phyloP scores from a whole-genome alignment of 23 tunicate species.

The Styela plicata region DNA sequence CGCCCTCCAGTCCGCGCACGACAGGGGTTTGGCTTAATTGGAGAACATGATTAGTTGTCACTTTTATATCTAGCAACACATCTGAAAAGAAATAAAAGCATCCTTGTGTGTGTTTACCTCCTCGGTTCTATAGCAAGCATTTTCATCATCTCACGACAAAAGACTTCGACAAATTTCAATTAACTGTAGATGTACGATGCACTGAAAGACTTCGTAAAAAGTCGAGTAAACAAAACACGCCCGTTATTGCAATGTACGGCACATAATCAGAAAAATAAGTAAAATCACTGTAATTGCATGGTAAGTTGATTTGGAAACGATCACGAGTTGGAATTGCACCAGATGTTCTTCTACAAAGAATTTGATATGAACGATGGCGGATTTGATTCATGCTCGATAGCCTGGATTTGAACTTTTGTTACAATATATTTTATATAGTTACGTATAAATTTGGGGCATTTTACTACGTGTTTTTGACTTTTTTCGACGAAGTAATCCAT shows the following conservation, averaged over 20 bases:
- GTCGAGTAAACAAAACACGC: slow-evolving; percentile 14
- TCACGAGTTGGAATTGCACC: too few relatives aligned
- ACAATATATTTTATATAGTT: too few relatives aligned
- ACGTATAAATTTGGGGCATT: too few relatives aligned
- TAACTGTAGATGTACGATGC: slow-evolving; percentile 4
- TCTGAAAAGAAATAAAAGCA: slow-evolving; percentile 17
- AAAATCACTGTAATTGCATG: too few relatives aligned
- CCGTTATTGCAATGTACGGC: slow-evolving; percentile 15
- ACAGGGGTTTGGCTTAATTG: neutral
- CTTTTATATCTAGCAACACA: slow-evolving; percentile 8
- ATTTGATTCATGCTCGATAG: too few relatives aligned
- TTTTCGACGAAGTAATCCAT: neutral
- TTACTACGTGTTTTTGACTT: too few relatives aligned
- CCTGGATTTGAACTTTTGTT: too few relatives aligned
- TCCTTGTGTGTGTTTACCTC: slow-evolving; percentile 9
- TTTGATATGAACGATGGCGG: too few relatives aligned
- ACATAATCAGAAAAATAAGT: too few relatives aligned
- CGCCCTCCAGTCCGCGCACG: too few relatives aligned
- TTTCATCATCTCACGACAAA: neutral
- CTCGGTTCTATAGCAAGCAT: neutral
- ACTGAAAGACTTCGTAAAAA: neutral
- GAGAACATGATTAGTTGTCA: neutral
- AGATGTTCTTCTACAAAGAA: too few relatives aligned
- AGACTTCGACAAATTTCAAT: slow-evolving; percentile 6
- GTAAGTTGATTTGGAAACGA: too few relatives aligned